Conservation (phyloP, 2,113 vertebrate species). For the Tachysurus vachellii region DNA sequence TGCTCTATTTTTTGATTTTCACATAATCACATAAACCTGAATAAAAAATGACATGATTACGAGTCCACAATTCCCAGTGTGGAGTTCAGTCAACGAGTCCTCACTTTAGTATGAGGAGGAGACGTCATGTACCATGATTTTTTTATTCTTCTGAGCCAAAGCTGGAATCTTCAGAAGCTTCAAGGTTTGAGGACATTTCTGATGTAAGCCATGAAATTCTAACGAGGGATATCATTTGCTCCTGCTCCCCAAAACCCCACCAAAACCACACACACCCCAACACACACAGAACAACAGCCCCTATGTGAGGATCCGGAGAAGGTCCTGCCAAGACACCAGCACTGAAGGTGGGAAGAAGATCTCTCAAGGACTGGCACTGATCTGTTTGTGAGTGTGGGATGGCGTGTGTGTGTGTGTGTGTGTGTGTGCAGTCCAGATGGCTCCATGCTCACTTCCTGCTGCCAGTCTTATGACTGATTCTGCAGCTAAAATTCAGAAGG, state of each 20-base stretch:
- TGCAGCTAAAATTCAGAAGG: conserved; percentile 20
- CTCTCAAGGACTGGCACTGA: conserved; percentile 10
- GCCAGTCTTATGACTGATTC: conserved; percentile 43
- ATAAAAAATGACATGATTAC: background rate
- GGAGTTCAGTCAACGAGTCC: background rate
- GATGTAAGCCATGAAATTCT: background rate
- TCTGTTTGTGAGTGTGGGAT: conserved; percentile 43
- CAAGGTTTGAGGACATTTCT: too few species aligned
- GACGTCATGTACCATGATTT: background rate
- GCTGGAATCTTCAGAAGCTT: background rate
- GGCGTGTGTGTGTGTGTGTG: conserved; percentile 33
- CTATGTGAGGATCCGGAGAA: conserved; percentile 19
- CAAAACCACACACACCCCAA: background rate
- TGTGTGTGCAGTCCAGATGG: conserved; percentile 49
- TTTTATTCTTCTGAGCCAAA: background rate
- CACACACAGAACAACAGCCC: background rate
- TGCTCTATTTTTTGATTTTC: background rate
- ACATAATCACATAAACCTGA: too few species aligned
- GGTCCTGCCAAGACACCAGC: conserved; percentile 12
- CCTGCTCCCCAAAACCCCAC: background rate
- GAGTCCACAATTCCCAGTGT: background rate
- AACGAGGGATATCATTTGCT: background rate
- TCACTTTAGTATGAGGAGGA: background rate
- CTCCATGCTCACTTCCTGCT: conserved; percentile 44
- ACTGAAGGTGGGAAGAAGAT: conserved; percentile 36